Percentiles rank a stretch among this genome's conserved stretches.
phyloP scores from a whole-genome alignment of 2,113 vertebrate species.

The Ramphastos sulfuratus region DNA sequence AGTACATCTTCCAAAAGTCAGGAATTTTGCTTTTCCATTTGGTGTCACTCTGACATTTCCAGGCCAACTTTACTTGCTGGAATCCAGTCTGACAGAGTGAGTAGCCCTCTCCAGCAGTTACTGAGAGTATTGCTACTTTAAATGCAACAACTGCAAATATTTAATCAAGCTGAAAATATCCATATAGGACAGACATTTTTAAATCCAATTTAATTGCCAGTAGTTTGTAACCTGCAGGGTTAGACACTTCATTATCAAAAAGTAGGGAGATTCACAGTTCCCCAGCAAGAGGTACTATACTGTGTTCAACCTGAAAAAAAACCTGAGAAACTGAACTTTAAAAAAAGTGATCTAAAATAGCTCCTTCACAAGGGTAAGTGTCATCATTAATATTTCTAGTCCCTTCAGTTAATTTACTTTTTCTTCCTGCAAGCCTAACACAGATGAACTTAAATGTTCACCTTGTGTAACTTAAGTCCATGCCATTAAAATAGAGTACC shows the following conservation, averaged over 20 bases:
- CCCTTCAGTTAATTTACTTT: background rate
- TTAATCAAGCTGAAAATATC: slow-evolving; percentile 8
- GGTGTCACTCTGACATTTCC: background rate
- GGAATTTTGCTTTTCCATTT: background rate
- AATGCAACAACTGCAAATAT: background rate
- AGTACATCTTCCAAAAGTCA: background rate
- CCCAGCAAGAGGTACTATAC: background rate
- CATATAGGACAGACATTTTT: background rate
- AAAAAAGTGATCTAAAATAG: background rate
- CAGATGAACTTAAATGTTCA: background rate
- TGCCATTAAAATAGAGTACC: background rate
- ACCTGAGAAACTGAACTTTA: background rate
- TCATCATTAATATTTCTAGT: background rate
- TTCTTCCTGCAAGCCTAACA: background rate
- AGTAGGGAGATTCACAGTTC: background rate
- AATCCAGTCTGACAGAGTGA: background rate
- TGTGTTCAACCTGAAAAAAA: background rate
- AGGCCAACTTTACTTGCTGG: background rate
- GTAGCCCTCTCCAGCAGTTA: background rate
- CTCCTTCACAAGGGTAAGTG: background rate
- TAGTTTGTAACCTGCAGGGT: background rate
- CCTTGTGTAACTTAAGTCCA: background rate
- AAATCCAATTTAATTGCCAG: background rate
- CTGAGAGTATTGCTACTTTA: background rate
- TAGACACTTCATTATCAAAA: background rate